Base-by-base conservation (phyloP, 2,797 vertebrate species). In the Chloroceryle amazona region DNA sequence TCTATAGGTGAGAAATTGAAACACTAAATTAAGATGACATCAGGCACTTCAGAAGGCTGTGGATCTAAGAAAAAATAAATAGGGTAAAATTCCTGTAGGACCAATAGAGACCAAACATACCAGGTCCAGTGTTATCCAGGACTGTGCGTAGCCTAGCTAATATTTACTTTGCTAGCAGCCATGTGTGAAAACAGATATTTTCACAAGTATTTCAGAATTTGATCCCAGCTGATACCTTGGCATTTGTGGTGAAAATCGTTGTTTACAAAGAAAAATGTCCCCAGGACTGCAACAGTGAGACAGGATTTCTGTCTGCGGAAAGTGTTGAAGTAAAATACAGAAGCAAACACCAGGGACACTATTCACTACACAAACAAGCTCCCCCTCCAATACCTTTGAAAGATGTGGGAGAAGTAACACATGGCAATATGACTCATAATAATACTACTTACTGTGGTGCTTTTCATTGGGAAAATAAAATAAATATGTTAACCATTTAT, bases 151-250 rank as follows among this genome's bases (percentile, higher is more conserved):
- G 89, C 65, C 78, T 15, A 44, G 54, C 57, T 78, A 92, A 86
- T 96, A 92, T 83, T 96, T 96, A 62, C 68, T 71, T 87, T 94
- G 49, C 65, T 57, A 89, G 81, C 75, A 92, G 81, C 78, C 65
- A 28, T 66, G 65, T 93, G 88, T 92, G 86, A 94, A 96, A 96
- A 78, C 86, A 95, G 81, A 21, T 90, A 85, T 78, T 93, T 97
- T 96, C 93, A 97, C 91, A 91, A 90, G 93, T 86, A 94, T 74
- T 90, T 95, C 90, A 58, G 83, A 87, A 89, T 89, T 74, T 89
- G 86, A 92, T 91, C 93, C 49, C 5, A 14, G 63, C 49, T 86
- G 83, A 71, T 78, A 79, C 68, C 61, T 83, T 91, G 81, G 71
- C 68, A 78, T 95, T 96, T 93, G 88, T 83, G n/a, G 81, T 85